Base-by-base conservation (phyloP, 53 echinoderm and acorn worm species). In the Apostichopus leukothele region DNA sequence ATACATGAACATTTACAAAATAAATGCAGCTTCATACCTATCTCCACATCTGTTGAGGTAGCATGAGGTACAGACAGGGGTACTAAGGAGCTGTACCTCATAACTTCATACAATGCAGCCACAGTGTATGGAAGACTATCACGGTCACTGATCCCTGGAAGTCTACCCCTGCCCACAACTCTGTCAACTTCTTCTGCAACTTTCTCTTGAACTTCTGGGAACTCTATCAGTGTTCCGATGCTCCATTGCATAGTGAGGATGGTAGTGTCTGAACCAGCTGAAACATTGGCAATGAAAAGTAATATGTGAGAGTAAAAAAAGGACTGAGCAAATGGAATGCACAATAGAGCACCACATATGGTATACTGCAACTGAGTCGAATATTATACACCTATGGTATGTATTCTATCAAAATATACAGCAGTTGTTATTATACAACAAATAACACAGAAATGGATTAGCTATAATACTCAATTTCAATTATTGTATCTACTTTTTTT, bases 261-360 rank as follows among this genome's bases (percentile, higher is more conserved):
- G 27, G 92, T 89, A 4, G 94, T 94, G 9, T 94, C 92, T 25
- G 89, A 92, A 71, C 92, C 92, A 53, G 90, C 94, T 93, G 74
- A n/a, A 39, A 39, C 39, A 39, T 39, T 39, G 39, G 39, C 39
- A 39, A 39, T 39, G 39, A 39, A 39, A 39, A 39, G 3, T 39
- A 3, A 39, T 39, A 39, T 39, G 39, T 39, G 39, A 39, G 39
- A 39, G 39, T 2, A 39, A 39, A 39, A 39, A 39, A 39, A 39
- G 39, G 39, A 39, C 39, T 39, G 39, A 39, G 39, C 39, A 39
- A 39, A 39, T 3, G 39, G 39, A 39, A 39, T 39, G 39, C 39
- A 39, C 39, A 39, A 39, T 39, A 39, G 39, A 39, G 3, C 39
- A 39, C 39, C 39, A 39, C 39, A 39, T 39, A 39, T 39, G 39